Percentiles rank a stretch among this genome's conserved stretches.
Conservation (phyloP, 2,797 vertebrate genomes). For the Lycodopsis pacificus region DNA sequence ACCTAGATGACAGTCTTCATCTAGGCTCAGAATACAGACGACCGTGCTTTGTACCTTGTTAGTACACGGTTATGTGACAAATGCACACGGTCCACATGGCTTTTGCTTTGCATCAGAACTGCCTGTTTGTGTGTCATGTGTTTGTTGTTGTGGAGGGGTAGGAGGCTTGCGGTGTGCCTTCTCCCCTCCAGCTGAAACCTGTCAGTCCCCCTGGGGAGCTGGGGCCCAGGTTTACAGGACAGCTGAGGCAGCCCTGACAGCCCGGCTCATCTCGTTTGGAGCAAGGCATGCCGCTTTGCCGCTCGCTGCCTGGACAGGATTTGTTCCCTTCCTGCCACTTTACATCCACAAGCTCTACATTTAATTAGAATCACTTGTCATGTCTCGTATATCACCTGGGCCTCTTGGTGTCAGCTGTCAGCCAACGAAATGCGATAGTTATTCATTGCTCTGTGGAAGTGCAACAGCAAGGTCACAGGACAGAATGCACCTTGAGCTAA, state of each 20-base stretch:
- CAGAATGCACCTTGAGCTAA: slow-evolving; percentile 84
- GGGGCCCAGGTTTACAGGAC: slow-evolving; percentile 79
- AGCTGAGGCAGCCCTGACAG: slow-evolving; percentile 85
- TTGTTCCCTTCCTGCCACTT: slow-evolving; percentile 88
- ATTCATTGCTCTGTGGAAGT: slow-evolving; percentile 85
- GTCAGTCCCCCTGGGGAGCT: slow-evolving; percentile 80
- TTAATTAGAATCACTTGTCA: slow-evolving; percentile 91
- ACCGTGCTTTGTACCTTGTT: slow-evolving; percentile 73
- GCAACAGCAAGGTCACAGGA: slow-evolving; percentile 87
- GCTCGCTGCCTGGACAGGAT: slow-evolving; percentile 81
- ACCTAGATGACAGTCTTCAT: slow-evolving; percentile 69
- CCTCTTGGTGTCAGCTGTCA: slow-evolving; percentile 89
- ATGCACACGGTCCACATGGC: slow-evolving; percentile 68
- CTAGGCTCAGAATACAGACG: slow-evolving; percentile 59
- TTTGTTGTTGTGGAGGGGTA: slow-evolving; percentile 82
- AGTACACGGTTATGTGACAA: slow-evolving; percentile 77
- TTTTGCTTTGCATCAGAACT: slow-evolving; percentile 70
- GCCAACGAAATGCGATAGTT: slow-evolving; percentile 88
- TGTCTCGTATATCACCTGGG: slow-evolving; percentile 89
- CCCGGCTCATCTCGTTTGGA: slow-evolving; percentile 80
- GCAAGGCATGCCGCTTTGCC: slow-evolving; percentile 76
- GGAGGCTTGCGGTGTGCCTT: slow-evolving; percentile 76
- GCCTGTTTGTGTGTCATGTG: slow-evolving; percentile 73
- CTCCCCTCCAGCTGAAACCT: slow-evolving; percentile 86
- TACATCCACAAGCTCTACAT: slow-evolving; percentile 87